phyloP scores from a whole-genome alignment of 2,113 vertebrate species.

The Turnix velox region DNA sequence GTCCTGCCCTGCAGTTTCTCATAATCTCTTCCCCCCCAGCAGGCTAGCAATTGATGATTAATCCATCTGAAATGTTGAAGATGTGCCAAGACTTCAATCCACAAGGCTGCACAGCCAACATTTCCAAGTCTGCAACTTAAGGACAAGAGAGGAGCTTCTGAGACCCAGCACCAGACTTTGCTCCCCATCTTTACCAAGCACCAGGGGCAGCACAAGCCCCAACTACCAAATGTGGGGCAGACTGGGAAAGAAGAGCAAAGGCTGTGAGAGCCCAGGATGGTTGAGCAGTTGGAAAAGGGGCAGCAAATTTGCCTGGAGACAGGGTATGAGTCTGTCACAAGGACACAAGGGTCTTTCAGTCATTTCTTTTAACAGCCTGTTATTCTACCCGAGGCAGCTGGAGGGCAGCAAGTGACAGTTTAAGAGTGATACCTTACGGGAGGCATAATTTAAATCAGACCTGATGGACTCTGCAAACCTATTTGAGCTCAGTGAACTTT shows the following conservation, averaged over 20 bases:
- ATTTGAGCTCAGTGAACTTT: background rate
- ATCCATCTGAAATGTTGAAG: slow-evolving; percentile 10
- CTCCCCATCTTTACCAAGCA: background rate
- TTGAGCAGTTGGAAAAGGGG: background rate
- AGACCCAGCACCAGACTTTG: background rate
- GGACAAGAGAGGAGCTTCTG: background rate
- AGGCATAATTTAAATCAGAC: background rate
- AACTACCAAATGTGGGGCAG: background rate
- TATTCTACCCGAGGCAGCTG: slow-evolving; percentile 34
- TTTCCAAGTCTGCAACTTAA: background rate
- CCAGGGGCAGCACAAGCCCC: background rate
- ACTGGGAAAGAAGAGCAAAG: background rate
- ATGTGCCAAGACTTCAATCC: background rate
- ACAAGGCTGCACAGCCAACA: background rate
- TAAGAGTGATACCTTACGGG: background rate
- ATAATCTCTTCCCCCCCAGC: background rate
- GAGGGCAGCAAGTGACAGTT: slow-evolving; percentile 65
- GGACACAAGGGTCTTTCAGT: background rate
- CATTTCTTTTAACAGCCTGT: background rate
- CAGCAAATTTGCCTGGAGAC: background rate
- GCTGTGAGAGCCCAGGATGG: rapidly evolving
- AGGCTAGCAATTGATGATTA: slow-evolving; percentile 16
- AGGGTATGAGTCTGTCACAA: background rate
- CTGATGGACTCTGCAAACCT: background rate
- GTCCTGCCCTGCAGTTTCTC: background rate